Evolutionary conservation across 2,797 vertebrate genomes (phyloP).

Genomic region (Hippoglossus hippoglossus): DNA sequence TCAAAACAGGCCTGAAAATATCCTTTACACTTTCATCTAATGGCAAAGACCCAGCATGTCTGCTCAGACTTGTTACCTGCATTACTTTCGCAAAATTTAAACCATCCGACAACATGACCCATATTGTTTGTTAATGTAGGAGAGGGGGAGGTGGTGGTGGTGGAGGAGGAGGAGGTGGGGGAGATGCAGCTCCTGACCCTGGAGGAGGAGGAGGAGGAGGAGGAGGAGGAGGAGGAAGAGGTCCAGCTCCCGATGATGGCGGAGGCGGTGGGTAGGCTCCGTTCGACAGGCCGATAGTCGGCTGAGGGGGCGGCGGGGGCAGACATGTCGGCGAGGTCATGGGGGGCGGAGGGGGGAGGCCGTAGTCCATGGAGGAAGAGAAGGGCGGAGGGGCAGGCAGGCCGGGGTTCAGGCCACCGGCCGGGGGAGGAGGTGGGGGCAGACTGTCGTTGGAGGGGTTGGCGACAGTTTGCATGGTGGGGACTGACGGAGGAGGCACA

Average conservation of each 20-base stretch:
- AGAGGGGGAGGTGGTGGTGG: constrained; percentile 44
- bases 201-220: constrained; percentile 16
- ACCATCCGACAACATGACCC: background rate
- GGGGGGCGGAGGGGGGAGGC: constrained; percentile 44
- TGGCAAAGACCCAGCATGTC: background rate
- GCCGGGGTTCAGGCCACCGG: constrained; percentile 21
- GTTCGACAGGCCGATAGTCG: background rate
- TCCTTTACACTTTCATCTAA: background rate
- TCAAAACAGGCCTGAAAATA: background rate
- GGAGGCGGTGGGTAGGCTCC: constrained; percentile 36
- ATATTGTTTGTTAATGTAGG: constrained; percentile 2
- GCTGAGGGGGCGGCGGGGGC: constrained; percentile 57
- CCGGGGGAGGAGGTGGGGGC: constrained; percentile 56
- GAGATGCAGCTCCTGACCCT: constrained; percentile 5
- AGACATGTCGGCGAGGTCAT: constrained; percentile 32
- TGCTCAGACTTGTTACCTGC: background rate
- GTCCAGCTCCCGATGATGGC: background rate
- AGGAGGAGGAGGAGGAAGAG: background rate
- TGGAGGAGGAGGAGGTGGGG: constrained; percentile 22
- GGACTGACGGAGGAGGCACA: constrained; percentile 81
- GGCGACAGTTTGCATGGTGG: constrained; percentile 45
- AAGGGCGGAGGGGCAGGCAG: constrained; percentile 35
- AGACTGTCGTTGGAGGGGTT: constrained; percentile 30
- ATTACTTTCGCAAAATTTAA: background rate
- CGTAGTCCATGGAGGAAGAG: constrained; percentile 21